A percentile compares a stretch with the other conserved stretches of the same genome.
Conservation (phyloP, 1,140 invertebrate species). For the Octopus sinensis region DNA sequence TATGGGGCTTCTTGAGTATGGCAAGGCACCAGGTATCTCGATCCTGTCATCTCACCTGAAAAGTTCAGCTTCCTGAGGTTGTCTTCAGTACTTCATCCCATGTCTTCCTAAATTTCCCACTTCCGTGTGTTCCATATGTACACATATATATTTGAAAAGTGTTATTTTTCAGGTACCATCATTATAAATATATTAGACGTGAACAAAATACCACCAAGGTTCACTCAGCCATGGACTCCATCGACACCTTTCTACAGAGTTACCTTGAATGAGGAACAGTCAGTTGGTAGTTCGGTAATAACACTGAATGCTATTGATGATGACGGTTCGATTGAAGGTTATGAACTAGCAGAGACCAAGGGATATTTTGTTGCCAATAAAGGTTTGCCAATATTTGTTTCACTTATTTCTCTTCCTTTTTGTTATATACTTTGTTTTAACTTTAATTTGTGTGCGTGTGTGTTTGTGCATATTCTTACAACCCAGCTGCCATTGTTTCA, state of each 20-base stretch:
- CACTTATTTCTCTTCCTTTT: no score
- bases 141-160: background rate
- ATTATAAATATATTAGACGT: conserved; percentile 84
- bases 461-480: no score
- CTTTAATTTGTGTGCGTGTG: no score
- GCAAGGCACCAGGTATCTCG: no score
- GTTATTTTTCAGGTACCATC: conserved; percentile 65
- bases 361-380: background rate
- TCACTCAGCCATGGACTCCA: conserved; percentile 68
- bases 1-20: no score
- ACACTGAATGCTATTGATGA: conserved; percentile 78
- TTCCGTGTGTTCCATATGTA: no score
- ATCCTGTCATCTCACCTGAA: no score
- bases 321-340: conserved; percentile 61
- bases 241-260: conserved; percentile 67
- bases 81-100: no score
- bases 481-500: no score
- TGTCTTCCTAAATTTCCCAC: no score
- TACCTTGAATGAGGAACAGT: conserved; percentile 78
- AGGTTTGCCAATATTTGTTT: background rate
- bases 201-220: conserved; percentile 66
- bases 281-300: conserved; percentile 73
- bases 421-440: no score
- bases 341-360: conserved; percentile 13
- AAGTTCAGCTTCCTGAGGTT: no score